Evolutionary conservation across 2,888 invertebrate genomes (phyloP).

Genomic region (Platycnemis pennipes): DNA sequence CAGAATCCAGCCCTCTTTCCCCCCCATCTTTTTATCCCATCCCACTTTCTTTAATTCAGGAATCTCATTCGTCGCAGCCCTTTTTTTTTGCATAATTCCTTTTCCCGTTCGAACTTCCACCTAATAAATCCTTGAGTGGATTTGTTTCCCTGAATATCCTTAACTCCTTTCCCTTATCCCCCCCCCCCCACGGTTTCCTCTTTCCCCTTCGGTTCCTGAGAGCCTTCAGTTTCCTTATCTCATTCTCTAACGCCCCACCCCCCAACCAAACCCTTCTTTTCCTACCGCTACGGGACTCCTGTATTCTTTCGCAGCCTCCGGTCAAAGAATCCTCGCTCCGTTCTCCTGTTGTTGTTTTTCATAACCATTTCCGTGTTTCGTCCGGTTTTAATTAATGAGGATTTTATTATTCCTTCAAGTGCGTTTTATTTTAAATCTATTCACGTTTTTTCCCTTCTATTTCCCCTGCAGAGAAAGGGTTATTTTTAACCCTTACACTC

Average conservation of each 20-base stretch:
- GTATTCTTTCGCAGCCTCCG: too few relatives aligned
- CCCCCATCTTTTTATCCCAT: neutral
- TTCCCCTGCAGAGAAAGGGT: too few relatives aligned
- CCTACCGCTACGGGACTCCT: neutral
- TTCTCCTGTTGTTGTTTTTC: too few relatives aligned
- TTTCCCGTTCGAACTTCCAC: conserved; percentile 46
- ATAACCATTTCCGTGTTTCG: too few relatives aligned
- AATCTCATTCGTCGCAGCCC: conserved; percentile 10
- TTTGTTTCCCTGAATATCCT: conserved; percentile 51
- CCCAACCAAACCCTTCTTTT: too few relatives aligned
- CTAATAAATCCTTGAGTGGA: conserved; percentile 9
- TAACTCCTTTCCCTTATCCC: neutral
- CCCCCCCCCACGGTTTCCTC: neutral
- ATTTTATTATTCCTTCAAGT: too few relatives aligned
- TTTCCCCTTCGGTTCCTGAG: neutral
- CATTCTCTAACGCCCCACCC: too few relatives aligned
- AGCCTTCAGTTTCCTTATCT: neutral
- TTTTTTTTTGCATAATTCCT: conserved; percentile 48
- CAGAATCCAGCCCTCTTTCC: neutral
- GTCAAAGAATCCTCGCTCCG: too few relatives aligned
- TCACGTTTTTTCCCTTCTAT: too few relatives aligned
- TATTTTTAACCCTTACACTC: too few relatives aligned
- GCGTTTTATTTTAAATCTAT: too few relatives aligned
- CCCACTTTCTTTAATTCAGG: neutral
- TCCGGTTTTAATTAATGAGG: too few relatives aligned